Conservation (phyloP, 37 sponge, comb jelly and placozoan genomes). For the Agelas oroides region DNA sequence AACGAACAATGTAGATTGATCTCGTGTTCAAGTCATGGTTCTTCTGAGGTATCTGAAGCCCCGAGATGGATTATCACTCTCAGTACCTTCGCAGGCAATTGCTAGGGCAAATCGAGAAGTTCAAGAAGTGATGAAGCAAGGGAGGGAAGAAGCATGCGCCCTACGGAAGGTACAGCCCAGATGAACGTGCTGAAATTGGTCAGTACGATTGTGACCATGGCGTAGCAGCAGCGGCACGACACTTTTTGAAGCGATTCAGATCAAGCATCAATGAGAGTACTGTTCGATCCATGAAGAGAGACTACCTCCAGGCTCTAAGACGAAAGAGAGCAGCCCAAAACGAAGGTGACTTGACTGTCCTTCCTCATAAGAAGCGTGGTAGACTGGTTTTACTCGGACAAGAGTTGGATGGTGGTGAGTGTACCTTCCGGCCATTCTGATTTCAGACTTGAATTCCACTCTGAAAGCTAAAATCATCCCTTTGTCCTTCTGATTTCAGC, state of each 20-base stretch:
- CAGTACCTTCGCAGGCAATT: slow-evolving; percentile 7
- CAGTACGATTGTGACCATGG: slow-evolving; percentile 29
- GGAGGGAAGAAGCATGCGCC: slow-evolving; percentile 12
- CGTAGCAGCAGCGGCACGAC: slow-evolving; percentile 27
- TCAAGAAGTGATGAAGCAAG: not conserved
- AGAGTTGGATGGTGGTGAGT: too few relatives aligned
- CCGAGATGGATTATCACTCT: not conserved
- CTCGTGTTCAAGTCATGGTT: too few relatives aligned
- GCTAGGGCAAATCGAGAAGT: slow-evolving; percentile 22
- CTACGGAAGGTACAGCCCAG: slow-evolving; percentile 9
- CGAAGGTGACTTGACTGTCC: not conserved
- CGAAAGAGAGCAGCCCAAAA: too few relatives aligned
- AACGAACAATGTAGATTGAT: too few relatives aligned
- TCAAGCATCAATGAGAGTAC: not conserved
- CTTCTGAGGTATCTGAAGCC: slow-evolving; percentile 16
- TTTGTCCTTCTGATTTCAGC: too few relatives aligned
- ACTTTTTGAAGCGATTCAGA: slow-evolving; percentile 21
- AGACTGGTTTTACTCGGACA: slow-evolving; percentile 37
- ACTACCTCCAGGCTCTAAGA: not conserved
- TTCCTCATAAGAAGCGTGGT: slow-evolving; percentile 24
- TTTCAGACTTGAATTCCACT: too few relatives aligned
- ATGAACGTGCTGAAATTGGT: slow-evolving; percentile 11
- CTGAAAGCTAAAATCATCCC: too few relatives aligned
- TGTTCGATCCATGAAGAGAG: slow-evolving; percentile 22
- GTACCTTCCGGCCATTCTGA: too few relatives aligned